Evolutionary conservation across 2,888 invertebrate species (phyloP).

Genomic region (Cataglyphis rosenhaueri): DNA sequence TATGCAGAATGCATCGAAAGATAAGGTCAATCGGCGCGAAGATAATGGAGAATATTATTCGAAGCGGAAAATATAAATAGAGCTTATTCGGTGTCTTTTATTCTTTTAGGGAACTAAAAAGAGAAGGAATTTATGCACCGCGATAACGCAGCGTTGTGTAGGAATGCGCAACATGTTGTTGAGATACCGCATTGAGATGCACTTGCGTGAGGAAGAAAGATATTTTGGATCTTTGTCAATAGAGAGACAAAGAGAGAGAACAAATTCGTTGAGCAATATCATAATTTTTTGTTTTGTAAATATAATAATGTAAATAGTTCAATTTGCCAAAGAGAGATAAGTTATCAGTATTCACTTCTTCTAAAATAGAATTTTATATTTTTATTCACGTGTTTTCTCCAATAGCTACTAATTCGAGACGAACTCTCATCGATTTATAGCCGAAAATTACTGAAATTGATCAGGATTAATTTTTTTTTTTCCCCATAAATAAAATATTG

Average conservation of each 20-base stretch:
- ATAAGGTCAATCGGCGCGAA: conserved; percentile 21
- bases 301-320: not conserved
- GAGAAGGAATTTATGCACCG: not conserved
- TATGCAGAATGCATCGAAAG: conserved; percentile 43
- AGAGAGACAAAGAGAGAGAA: too few relatives aligned
- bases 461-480: not conserved
- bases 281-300: not conserved
- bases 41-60: not conserved
- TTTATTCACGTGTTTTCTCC: not conserved
- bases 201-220: not conserved
- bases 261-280: not conserved
- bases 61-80: conserved; percentile 2
- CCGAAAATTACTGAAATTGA: not conserved
- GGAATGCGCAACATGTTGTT: conserved; percentile 12
- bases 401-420: not conserved
- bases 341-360: not conserved
- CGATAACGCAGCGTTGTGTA: not conserved
- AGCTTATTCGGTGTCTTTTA: not conserved
- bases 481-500: not conserved
- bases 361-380: not conserved
- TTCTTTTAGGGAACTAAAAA: not conserved
- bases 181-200: not conserved
- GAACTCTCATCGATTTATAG: not conserved
- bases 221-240: not conserved
- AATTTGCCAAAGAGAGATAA: not conserved